These are phyloP conservation scores for Chrosomus eos DNA, from an alignment of 2,797 vertebrate genomes.

Conservation along the genomic window DNA sequence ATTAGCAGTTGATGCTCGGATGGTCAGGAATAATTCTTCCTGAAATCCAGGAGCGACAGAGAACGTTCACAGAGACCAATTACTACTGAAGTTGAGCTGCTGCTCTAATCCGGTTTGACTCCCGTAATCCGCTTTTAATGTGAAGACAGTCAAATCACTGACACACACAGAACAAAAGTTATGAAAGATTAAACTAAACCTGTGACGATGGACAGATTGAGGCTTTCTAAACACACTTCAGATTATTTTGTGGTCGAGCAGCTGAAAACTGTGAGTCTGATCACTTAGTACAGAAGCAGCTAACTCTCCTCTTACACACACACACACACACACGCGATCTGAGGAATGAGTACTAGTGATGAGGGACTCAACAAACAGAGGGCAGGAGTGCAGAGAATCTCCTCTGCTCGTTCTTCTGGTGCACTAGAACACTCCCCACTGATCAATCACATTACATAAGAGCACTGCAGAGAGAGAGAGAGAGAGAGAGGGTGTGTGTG, in stretches of 20 bases:
- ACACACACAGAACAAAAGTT: neutral
- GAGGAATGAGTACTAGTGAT: neutral
- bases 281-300: neutral
- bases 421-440: conserved; percentile 57
- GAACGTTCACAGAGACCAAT: conserved; percentile 31
- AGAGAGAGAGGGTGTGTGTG: neutral
- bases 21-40: conserved; percentile 22
- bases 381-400: conserved; percentile 34
- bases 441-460: conserved; percentile 66
- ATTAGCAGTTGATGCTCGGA: conserved; percentile 8
- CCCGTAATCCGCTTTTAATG: conserved; percentile 33
- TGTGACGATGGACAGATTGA: neutral
- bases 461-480: conserved; percentile 58
- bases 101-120: conserved; percentile 42
- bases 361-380: conserved; percentile 20
- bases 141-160: conserved; percentile 10
- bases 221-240: neutral
- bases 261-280: neutral
- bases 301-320: neutral
- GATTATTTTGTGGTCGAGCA: neutral
- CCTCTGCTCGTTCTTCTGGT: conserved; percentile 42
- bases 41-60: neutral
- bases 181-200: neutral
- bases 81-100: conserved; percentile 20
- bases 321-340: neutral